Evolutionary conservation across 2,113 vertebrate species (phyloP).

Genomic region (Stercorarius parasiticus): DNA sequence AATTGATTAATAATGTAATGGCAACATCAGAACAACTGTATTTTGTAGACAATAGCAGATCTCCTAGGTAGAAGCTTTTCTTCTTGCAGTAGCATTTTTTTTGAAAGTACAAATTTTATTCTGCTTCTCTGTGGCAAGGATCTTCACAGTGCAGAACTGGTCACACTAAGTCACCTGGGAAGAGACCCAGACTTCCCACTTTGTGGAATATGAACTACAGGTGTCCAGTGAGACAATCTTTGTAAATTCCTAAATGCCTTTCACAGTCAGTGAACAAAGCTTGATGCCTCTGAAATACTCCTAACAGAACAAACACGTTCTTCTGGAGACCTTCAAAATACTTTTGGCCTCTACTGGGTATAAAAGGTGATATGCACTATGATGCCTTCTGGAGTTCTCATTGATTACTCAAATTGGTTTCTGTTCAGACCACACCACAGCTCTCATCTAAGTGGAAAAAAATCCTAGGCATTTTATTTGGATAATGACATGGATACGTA

Average conservation of each 20-base stretch:
- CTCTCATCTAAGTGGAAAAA: neutral
- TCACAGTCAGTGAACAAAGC: neutral
- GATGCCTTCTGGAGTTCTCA: neutral
- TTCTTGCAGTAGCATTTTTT: neutral
- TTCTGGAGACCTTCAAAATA: neutral
- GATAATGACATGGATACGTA: neutral
- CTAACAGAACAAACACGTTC: neutral
- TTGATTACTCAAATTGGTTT: neutral
- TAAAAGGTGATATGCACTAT: neutral
- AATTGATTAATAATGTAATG: neutral
- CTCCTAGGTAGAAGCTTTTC: neutral
- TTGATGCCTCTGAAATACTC: neutral
- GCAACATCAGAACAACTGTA: neutral
- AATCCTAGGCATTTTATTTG: neutral
- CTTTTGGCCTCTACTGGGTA: neutral
- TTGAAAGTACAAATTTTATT: rapidly evolving
- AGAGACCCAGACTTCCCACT: neutral
- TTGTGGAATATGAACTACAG: neutral
- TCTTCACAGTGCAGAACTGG: neutral
- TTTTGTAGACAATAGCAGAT: neutral
- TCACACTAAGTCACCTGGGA: neutral
- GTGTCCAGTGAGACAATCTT: neutral
- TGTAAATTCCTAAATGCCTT: neutral
- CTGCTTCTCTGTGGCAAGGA: neutral
- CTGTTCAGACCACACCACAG: neutral